Percentiles rank a stretch among this genome's conserved stretches.
These are phyloP conservation scores for Zosterops borbonicus DNA, from an alignment of 2,113 vertebrate species.

Conservation along the genomic window DNA sequence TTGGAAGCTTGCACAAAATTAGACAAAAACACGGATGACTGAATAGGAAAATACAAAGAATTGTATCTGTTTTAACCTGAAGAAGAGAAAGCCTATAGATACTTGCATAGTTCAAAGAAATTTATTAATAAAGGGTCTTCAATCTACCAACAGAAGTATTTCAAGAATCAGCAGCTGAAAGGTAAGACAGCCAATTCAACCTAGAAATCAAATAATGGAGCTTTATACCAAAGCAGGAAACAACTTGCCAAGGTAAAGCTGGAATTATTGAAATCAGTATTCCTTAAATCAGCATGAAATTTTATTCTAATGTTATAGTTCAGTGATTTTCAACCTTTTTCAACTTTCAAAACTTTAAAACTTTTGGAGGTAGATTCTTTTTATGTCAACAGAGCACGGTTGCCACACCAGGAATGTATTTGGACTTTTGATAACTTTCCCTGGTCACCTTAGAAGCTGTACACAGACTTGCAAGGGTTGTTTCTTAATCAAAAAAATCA, in stretches of 20 bases:
- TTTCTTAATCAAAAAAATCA: not conserved
- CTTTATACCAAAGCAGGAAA: not conserved
- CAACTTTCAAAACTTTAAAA: not conserved
- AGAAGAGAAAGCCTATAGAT: constrained; percentile 19
- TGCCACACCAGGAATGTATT: not conserved
- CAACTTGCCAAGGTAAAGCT: not conserved
- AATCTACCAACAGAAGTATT: not conserved
- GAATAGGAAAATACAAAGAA: constrained; percentile 45
- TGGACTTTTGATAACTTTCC: not conserved
- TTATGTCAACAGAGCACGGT: not conserved
- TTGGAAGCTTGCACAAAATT: constrained; percentile 13
- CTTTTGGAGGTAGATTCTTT: not conserved
- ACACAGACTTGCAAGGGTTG: not conserved
- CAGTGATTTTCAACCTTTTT: not conserved
- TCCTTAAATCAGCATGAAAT: not conserved
- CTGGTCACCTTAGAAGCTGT: not conserved
- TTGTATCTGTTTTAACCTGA: not conserved
- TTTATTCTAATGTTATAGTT: not conserved
- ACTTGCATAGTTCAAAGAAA: not conserved
- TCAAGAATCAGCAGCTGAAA: not conserved
- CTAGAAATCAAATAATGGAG: not conserved
- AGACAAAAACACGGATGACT: constrained; percentile 17
- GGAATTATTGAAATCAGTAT: constrained; percentile 5
- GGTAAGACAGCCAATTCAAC: not conserved
- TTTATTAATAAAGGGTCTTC: constrained; percentile 22